Percentiles rank a stretch among this genome's conserved stretches.
phyloP scores from a whole-genome alignment of 1,140 invertebrate species.

The Meloidogyne floridensis region DNA sequence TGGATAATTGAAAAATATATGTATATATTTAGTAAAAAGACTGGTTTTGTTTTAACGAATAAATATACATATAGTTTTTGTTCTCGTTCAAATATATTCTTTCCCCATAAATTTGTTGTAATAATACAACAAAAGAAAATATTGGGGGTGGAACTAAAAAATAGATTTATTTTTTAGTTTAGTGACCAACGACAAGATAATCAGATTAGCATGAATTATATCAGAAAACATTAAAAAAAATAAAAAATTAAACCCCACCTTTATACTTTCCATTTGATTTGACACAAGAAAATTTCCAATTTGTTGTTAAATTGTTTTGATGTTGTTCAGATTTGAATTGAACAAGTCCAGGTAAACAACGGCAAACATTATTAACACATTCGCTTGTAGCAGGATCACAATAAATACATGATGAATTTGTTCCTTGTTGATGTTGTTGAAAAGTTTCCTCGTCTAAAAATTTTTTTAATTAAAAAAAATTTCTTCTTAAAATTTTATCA shows the following conservation, averaged over 20 bases:
- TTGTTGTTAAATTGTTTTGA: not conserved
- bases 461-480: not conserved
- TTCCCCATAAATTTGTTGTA: not conserved
- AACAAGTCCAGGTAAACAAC: constrained; percentile 8
- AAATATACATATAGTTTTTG: not conserved
- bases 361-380: constrained; percentile 7
- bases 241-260: not conserved
- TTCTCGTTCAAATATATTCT: not conserved
- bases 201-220: not conserved
- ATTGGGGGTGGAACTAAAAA: not conserved
- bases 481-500: too few relatives aligned
- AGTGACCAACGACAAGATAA: too few relatives aligned
- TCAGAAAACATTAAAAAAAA: not conserved
- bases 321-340: not conserved
- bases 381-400: constrained; percentile 17
- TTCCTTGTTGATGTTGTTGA: not conserved
- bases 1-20: not conserved
- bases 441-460: not conserved
- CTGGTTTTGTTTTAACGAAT: constrained; percentile 1
- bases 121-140: not conserved
- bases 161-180: too few relatives aligned
- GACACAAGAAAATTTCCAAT: constrained; percentile 12
- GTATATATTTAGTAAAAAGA: not conserved
- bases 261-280: not conserved
- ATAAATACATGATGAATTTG: not conserved